A percentile compares a stretch with the other conserved stretches of the same genome.
phyloP scores from a whole-genome alignment of 2,888 invertebrate species.

The Gnatocerus cornutus region DNA sequence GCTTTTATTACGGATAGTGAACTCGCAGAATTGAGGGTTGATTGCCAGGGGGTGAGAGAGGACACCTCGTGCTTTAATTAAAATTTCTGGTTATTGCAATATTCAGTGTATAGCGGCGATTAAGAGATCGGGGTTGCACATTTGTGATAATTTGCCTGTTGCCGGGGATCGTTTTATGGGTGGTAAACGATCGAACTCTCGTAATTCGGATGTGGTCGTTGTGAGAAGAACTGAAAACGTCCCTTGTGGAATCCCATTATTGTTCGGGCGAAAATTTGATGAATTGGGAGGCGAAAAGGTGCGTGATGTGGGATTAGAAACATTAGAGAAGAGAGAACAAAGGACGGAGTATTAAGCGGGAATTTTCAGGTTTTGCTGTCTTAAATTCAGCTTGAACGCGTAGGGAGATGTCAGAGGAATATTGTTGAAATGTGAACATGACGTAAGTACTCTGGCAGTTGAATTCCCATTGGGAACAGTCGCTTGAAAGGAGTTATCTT shows the following conservation, averaged over 20 bases:
- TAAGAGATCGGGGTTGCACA: conserved; percentile 5
- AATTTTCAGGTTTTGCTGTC: no score
- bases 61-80: conserved; percentile 17
- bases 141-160: conserved; percentile 15
- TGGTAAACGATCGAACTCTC: neutral
- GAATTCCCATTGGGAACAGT: no score
- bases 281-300: neutral
- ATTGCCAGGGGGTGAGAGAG: conserved; percentile 1
- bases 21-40: conserved; percentile 15
- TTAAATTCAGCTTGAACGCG: neutral
- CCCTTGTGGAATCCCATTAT: conserved; percentile 12
- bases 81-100: conserved; percentile 22
- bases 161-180: conserved; percentile 10
- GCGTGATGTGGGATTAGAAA: conserved; percentile 3
- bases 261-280: conserved; percentile 5
- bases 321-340: conserved; percentile 4
- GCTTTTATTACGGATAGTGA: conserved; percentile 28
- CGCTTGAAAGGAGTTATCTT: no score
- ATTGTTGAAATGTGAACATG: no score
- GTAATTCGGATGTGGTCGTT: conserved; percentile 12
- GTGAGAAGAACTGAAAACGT: conserved; percentile 3
- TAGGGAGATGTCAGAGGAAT: neutral
- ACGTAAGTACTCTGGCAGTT: no score
- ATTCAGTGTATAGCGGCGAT: conserved; percentile 8
- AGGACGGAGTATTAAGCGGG: neutral